Evolutionary conservation across 1,140 invertebrate genomes (phyloP), one percentile per base, ranked within the genome.

Genomic region (Heliothis subflexa): DNA sequence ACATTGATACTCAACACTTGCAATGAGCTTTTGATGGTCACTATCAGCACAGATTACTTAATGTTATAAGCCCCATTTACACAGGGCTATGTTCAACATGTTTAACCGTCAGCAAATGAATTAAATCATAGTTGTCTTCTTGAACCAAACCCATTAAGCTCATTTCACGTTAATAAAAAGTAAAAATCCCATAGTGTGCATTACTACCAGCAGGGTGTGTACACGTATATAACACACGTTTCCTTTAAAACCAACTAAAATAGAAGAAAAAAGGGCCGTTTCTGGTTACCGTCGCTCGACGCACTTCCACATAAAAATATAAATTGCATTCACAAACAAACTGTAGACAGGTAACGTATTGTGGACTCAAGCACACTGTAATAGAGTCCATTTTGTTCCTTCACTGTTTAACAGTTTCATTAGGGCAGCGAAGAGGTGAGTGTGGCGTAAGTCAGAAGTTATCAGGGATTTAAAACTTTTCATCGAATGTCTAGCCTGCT

Each of bases 241-340:
- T 70, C 12, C 13, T 62, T 62, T 62, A 11, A 18, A 70, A 47
- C 9, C 21, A 13, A 49, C 66, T 14, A 28, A 70, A 70, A 70
- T 70, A 79, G 49, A 50, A 64, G 47, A 70, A 80, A 77, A 68
- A 80, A 78, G n/a, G 28, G 7, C 76, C 78, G 81, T 68, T 78
- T 78, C 81, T 80, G 76, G 78, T 78, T 61, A 76, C 80, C 18
- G 78, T 82, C 80, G 52, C 61, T 57, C 40, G 33, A 40, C 75
- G 71, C 40, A 61, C n/a, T 81, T 77, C 79, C 52, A 64, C 75
- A 68, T 76, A 81, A 40, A 73, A 81, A 81, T 78, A 81, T 78
- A 64, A 54, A 55, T 78, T 81, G 73, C 70, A 77, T 59, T 68
- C 62, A 72, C 79, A 83, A 81, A 83, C 82, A 82, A 66, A 76